Evolutionary conservation across 2,113 vertebrate species (phyloP).

Genomic region (Talpa occidentalis): DNA sequence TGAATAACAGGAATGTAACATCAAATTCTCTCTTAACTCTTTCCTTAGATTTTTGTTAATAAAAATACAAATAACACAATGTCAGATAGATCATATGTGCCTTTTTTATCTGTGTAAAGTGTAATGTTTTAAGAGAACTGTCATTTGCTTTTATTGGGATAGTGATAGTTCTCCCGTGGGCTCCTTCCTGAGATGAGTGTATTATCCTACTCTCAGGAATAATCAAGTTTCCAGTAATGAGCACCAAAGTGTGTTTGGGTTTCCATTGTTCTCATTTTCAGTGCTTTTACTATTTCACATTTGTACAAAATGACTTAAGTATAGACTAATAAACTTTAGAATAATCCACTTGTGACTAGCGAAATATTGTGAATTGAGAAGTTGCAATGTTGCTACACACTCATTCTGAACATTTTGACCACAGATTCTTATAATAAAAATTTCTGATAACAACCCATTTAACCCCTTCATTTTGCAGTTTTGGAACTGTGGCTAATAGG

Average conservation of each 20-base stretch:
- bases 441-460: not conserved
- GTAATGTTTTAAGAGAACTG: conserved; percentile 31
- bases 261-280: not conserved
- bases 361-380: not conserved
- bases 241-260: not conserved
- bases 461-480: not conserved
- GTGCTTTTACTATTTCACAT: not conserved
- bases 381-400: not conserved
- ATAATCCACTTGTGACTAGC: not conserved
- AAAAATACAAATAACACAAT: conserved; percentile 23
- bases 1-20: conserved; percentile 60
- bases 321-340: not conserved
- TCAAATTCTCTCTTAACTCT: conserved; percentile 46
- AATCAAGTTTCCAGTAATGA: not conserved
- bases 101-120: not conserved
- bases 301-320: not conserved
- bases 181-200: not conserved
- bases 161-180: not conserved
- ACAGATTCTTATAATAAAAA: not conserved
- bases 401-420: not conserved
- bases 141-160: not conserved
- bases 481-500: not conserved
- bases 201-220: not conserved
- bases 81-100: conserved; percentile 7
- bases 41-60: conserved; percentile 51